Base-by-base conservation (phyloP, 2,113 vertebrate species). In the Orthonyx spaldingii region DNA sequence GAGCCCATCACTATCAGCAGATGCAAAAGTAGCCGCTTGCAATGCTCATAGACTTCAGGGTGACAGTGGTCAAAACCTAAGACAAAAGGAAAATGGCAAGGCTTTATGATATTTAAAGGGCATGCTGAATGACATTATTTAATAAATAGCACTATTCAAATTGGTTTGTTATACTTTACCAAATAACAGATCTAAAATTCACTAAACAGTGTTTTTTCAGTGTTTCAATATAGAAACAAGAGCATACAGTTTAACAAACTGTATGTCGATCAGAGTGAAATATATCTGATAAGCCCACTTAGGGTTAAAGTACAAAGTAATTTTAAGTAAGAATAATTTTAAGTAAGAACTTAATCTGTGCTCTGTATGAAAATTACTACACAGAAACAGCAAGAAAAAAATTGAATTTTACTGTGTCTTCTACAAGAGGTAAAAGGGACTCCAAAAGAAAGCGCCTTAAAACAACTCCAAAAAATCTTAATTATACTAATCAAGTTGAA, bases 1-100 rank as follows among this genome's bases (percentile, higher is more conserved):
- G 98, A 98, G 82, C 98, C 99, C 98, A 99, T 98, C 41, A 99
- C 99, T 53, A 99, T 98, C 35, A 99, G 95, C 44, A 99, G 98
- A 95, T 99, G 99, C 78, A 99, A 98, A 80, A 99, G 98, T 53
- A 99, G 98, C 66, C 98, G 99, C 80, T 99, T 99, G 95, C 99
- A 99, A 96, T 99, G 99, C 91, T 99, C 99, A 30, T 99, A 99
- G 65, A 99, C 99, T 97, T 99, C 99, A 77, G 99, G 98, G 95
- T 99, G 99, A 98, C 99, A 99, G 96, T 99, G 99, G 97, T 99
- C 99, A 96, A 99, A 99, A 85, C 99, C 99, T 99, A 88, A 28
- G 78, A 69, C 95, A 85, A 44, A 93, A 59, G 28, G 52, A 74
- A 82, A 9, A 89, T 6, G 6, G 72, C 52, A 86, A 47, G 69